A percentile compares a stretch with the other conserved stretches of the same genome.
Evolutionary conservation across 2,888 invertebrate species (phyloP).

Genomic region (Acrocyrtus sp.): DNA sequence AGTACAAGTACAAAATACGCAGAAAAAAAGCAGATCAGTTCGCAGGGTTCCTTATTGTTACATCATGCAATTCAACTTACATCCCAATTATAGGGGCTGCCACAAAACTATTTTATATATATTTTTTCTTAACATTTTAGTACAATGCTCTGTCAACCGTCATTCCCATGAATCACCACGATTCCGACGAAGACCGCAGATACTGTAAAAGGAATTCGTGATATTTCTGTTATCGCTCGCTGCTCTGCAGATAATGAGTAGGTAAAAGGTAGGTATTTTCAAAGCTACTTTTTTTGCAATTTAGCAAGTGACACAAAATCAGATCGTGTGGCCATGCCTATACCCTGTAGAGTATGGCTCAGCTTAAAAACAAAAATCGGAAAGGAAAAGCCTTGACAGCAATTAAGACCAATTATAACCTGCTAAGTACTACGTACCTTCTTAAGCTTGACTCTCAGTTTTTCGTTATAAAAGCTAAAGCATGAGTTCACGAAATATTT

Average conservation of each 20-base stretch:
- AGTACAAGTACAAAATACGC: background rate
- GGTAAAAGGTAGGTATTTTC: background rate
- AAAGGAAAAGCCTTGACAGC: slow-evolving; percentile 33
- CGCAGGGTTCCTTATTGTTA: background rate
- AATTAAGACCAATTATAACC: slow-evolving; percentile 38
- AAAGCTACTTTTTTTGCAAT: background rate
- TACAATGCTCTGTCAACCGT: too few relatives aligned
- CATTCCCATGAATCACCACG: too few relatives aligned
- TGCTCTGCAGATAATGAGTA: background rate
- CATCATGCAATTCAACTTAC: background rate
- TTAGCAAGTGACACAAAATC: background rate
- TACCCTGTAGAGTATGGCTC: background rate
- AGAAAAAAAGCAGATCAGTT: slow-evolving; percentile 13
- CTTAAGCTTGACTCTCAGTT: slow-evolving; percentile 32
- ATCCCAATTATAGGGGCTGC: slow-evolving; percentile 1
- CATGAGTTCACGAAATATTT: background rate
- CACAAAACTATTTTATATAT: slow-evolving; percentile 5
- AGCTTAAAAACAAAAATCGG: background rate
- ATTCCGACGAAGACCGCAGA: too few relatives aligned
- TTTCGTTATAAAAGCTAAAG: background rate
- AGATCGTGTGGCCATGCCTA: background rate
- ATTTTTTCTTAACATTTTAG: too few relatives aligned
- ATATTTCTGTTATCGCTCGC: background rate
- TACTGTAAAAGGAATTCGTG: background rate
- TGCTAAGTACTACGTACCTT: slow-evolving; percentile 16